Percentiles rank a stretch among this genome's conserved stretches.
These are phyloP conservation scores for Corythoichthys haematopterus DNA, from an alignment of 2,113 vertebrate genomes.

Conservation along the genomic window DNA sequence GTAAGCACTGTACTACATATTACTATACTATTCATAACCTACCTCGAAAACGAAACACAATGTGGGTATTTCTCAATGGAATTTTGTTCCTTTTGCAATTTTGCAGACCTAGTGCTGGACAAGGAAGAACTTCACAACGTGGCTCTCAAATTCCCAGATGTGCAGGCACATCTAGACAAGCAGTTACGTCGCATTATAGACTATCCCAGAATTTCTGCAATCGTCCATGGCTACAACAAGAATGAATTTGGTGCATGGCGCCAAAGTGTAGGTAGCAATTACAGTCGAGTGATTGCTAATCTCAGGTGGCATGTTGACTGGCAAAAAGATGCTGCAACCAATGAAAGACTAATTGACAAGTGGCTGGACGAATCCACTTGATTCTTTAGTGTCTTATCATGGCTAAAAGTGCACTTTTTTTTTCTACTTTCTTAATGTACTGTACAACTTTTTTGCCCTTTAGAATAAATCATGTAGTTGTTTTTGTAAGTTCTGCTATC, in stretches of 20 bases:
- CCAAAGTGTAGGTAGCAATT: conserved; percentile 77
- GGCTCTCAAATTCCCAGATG: conserved; percentile 70
- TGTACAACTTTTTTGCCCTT: not conserved
- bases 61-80: not conserved
- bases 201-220: conserved; percentile 81
- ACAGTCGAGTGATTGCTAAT: conserved; percentile 80
- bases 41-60: not conserved
- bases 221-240: conserved; percentile 84
- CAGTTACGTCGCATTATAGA: conserved; percentile 77
- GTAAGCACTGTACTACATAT: conserved; percentile 60
- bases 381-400: not conserved
- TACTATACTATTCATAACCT: not conserved
- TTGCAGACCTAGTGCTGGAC: conserved; percentile 82
- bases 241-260: conserved; percentile 81
- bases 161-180: conserved; percentile 74
- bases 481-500: not conserved
- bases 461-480: not conserved
- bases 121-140: conserved; percentile 85
- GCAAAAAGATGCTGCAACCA: conserved; percentile 73
- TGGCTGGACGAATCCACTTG: conserved; percentile 69
- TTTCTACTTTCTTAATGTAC: not conserved
- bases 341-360: conserved; percentile 76
- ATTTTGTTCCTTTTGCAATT: conserved; percentile 5
- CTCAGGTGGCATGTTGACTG: conserved; percentile 93
- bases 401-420: not conserved